Evolutionary conservation across 1,140 invertebrate genomes (phyloP).

Genomic region (Drosophila sproati): DNA sequence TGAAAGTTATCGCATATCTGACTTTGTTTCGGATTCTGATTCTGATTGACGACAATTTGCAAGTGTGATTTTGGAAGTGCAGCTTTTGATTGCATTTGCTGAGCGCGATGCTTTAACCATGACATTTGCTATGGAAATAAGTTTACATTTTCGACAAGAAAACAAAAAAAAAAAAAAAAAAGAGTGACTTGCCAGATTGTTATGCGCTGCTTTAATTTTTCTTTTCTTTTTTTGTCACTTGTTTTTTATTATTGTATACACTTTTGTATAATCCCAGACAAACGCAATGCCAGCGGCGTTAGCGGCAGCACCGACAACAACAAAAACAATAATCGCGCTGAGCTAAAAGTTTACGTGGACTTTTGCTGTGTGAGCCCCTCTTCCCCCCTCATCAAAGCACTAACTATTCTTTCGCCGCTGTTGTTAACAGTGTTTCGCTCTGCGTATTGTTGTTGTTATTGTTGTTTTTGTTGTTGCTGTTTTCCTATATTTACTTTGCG

Average conservation of each 20-base stretch:
- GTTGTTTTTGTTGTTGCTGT: constrained; percentile 51
- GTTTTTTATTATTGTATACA: constrained; percentile 32
- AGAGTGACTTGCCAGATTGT: constrained; percentile 14
- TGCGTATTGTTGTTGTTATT: constrained; percentile 50
- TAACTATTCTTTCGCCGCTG: constrained; percentile 38
- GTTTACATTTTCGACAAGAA: constrained; percentile 18
- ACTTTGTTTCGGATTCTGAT: not conserved
- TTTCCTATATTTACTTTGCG: constrained; percentile 1
- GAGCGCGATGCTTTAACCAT: constrained; percentile 26
- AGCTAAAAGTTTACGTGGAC: constrained; percentile 82
- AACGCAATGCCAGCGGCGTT: constrained; percentile 11
- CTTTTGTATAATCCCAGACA: constrained; percentile 42
- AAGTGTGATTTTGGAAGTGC: constrained; percentile 5
- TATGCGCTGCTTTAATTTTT: constrained; percentile 1
- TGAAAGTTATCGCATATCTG: not conserved
- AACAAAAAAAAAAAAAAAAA: constrained; percentile 2
- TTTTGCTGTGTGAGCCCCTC: constrained; percentile 51
- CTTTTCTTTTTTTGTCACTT: not conserved
- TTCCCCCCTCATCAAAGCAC: not conserved
- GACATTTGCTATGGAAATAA: constrained; percentile 23
- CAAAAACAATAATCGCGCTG: constrained; percentile 47
- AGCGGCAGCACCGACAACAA: constrained; percentile 7
- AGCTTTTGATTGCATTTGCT: constrained; percentile 6
- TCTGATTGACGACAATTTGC: not conserved
- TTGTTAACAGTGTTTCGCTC: constrained; percentile 63